Evolutionary conservation across 2,888 invertebrate species (phyloP).

Genomic region (Agrochola litura): DNA sequence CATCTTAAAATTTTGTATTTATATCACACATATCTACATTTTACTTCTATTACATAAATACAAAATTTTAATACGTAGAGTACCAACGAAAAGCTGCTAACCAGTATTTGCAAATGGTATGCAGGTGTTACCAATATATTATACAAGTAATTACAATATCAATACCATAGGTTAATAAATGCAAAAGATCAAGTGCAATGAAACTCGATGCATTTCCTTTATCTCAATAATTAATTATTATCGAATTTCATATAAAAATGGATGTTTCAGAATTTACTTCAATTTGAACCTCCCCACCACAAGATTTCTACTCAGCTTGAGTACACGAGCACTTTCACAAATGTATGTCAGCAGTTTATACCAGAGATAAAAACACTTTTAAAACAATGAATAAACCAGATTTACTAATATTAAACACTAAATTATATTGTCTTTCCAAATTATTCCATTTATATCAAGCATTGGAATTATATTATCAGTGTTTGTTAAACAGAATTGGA

Average conservation of each 20-base stretch:
- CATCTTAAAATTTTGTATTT: slow-evolving; percentile 91
- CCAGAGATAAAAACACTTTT: slow-evolving; percentile 89
- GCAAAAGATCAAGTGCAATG: slow-evolving; percentile 91
- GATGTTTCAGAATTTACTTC: slow-evolving; percentile 77
- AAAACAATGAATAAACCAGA: slow-evolving; percentile 90
- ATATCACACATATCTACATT: slow-evolving; percentile 90
- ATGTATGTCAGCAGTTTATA: slow-evolving; percentile 84
- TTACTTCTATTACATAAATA: slow-evolving; percentile 91
- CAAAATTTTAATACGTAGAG: slow-evolving; percentile 89
- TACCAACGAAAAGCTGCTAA: slow-evolving; percentile 90
- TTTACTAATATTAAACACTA: slow-evolving; percentile 90
- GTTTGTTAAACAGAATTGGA: slow-evolving; percentile 80
- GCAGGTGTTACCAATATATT: slow-evolving; percentile 89
- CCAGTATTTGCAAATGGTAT: slow-evolving; percentile 89
- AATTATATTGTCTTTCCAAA: slow-evolving; percentile 91
- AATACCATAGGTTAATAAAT: slow-evolving; percentile 91
- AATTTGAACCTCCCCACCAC: slow-evolving; percentile 80
- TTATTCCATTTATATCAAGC: slow-evolving; percentile 82
- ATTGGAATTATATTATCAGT: slow-evolving; percentile 83
- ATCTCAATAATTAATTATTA: slow-evolving; percentile 80
- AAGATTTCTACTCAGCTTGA: slow-evolving; percentile 79
- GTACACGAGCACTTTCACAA: slow-evolving; percentile 83
- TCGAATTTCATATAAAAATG: slow-evolving; percentile 83
- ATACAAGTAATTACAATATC: slow-evolving; percentile 91
- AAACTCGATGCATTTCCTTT: slow-evolving; percentile 84